Evolutionary conservation across 2,888 invertebrate species (phyloP).

Genomic region (Dasypogon diadema): DNA sequence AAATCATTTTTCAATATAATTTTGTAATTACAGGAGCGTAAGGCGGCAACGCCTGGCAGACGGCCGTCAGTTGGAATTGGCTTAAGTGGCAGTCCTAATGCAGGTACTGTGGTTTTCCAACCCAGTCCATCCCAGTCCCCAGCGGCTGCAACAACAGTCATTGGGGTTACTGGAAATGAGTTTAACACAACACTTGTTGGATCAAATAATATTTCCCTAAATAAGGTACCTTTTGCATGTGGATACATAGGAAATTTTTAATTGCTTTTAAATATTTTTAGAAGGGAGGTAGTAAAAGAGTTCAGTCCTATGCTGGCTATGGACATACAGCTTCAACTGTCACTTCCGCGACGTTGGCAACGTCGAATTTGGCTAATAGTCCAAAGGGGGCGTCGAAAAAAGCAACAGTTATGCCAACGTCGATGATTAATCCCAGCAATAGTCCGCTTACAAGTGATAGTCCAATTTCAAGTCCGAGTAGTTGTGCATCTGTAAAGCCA

Average conservation of each 20-base stretch:
- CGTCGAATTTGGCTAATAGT: slow-evolving; percentile 68
- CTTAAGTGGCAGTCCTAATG: slow-evolving; percentile 69
- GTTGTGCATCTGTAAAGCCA: slow-evolving; percentile 62
- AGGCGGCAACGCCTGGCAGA: slow-evolving; percentile 69
- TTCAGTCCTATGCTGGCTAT: slow-evolving; percentile 62
- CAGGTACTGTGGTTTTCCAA: slow-evolving; percentile 68
- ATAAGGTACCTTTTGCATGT: slow-evolving; percentile 66
- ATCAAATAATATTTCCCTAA: slow-evolving; percentile 69
- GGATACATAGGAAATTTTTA: no score
- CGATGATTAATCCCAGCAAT: slow-evolving; percentile 60
- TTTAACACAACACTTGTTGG: slow-evolving; percentile 69
- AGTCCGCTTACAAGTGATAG: slow-evolving; percentile 68
- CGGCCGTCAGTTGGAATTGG: slow-evolving; percentile 68
- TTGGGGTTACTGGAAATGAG: slow-evolving; percentile 68
- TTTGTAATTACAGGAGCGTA: slow-evolving; percentile 65
- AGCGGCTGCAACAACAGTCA: slow-evolving; percentile 66
- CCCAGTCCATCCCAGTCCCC: slow-evolving; percentile 70
- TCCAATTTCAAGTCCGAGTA: slow-evolving; percentile 68
- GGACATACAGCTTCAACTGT: slow-evolving; percentile 64
- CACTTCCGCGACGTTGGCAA: slow-evolving; percentile 67
- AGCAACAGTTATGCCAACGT: slow-evolving; percentile 61
- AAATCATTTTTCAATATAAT: neutral
- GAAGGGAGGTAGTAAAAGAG: slow-evolving; percentile 53
- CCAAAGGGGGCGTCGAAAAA: slow-evolving; percentile 68
- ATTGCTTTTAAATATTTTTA: slow-evolving; percentile 42